Evolutionary conservation across 1,140 invertebrate species (phyloP), one percentile per base, ranked within the genome.

Genomic region (Cydia amplana): DNA sequence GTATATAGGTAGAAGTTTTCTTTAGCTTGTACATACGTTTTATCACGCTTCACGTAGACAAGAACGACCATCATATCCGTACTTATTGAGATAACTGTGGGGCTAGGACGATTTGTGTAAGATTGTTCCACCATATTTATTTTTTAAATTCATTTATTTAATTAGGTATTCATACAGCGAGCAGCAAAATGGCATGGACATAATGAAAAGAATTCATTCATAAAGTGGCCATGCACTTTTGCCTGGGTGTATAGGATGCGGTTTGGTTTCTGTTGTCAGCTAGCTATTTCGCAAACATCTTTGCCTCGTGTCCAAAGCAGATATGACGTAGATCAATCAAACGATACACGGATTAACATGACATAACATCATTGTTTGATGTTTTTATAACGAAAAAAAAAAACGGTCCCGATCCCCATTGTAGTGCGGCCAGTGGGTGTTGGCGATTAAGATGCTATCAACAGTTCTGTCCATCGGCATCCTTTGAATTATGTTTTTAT

Each of bases 291-390:
- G 25, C 16, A 28, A 28, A 16, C 64, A 28, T 67, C 64, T 32
- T 12, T 67, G 16, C 25, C 14, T 20, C 63, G 12, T 64, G 63
- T 10, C 63, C 63, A 28, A 77, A 77, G 70, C 64, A 49, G 63
- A 76, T 75, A 80, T 82, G 81, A 83, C 80, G 82, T 75, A 81
- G 82, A 87, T 85, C 82, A 89, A 88, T 89, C 84, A 87, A 82
- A 78, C 72, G 73, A 83, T 83, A 73, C 72, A 74, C 36, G 43
- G 72, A 51, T 72, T 40, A 72, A 86, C 82, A 86, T 88, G 87
- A 90, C 89, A 89, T 89, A 86, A 88, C 83, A 84, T 84, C 77
- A 87, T 86, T 85, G 83, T 83, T 74, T 79, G 73, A 80, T 84
- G 81, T 73, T 73, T 86, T 88, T 88, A 84, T 86, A 77, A 83